These are phyloP conservation scores for Bombyx mandarina DNA, from an alignment of 1,140 invertebrate genomes.

Conservation along the genomic window DNA sequence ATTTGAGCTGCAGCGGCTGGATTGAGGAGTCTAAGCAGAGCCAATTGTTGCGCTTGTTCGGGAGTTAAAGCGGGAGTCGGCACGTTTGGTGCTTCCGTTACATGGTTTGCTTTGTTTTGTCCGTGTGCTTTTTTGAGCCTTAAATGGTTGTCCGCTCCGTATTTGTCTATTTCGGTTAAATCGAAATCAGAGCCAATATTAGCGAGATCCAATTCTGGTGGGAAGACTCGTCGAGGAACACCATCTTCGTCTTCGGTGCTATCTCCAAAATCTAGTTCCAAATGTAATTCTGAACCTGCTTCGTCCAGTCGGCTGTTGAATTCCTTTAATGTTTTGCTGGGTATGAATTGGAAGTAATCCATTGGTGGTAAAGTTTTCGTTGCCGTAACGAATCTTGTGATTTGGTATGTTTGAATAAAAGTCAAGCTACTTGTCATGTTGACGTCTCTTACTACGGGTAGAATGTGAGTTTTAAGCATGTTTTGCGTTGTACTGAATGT, in stretches of 20 bases:
- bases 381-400: slow-evolving; percentile 87
- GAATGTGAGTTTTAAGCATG: slow-evolving; percentile 87
- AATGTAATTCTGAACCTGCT: slow-evolving; percentile 88
- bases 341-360: slow-evolving; percentile 88
- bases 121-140: slow-evolving; percentile 74
- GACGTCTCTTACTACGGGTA: slow-evolving; percentile 82
- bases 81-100: slow-evolving; percentile 59
- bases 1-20: slow-evolving; percentile 75
- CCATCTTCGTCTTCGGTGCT: slow-evolving; percentile 81
- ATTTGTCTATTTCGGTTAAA: slow-evolving; percentile 78
- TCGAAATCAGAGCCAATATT: slow-evolving; percentile 80
- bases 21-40: slow-evolving; percentile 79
- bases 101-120: slow-evolving; percentile 64
- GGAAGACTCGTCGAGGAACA: slow-evolving; percentile 75
- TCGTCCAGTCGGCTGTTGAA: slow-evolving; percentile 89
- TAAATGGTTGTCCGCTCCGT: slow-evolving; percentile 68
- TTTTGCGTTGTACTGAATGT: slow-evolving; percentile 91
- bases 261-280: slow-evolving; percentile 88
- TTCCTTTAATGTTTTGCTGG: slow-evolving; percentile 89
- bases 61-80: slow-evolving; percentile 72
- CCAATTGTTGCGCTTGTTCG: slow-evolving; percentile 83
- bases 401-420: slow-evolving; percentile 88
- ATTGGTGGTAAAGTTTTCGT: slow-evolving; percentile 90
- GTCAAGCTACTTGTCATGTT: slow-evolving; percentile 83
- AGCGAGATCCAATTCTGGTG: slow-evolving; percentile 75